phyloP scores from a whole-genome alignment of 2,113 vertebrate genomes.

The Strix uralensis region DNA sequence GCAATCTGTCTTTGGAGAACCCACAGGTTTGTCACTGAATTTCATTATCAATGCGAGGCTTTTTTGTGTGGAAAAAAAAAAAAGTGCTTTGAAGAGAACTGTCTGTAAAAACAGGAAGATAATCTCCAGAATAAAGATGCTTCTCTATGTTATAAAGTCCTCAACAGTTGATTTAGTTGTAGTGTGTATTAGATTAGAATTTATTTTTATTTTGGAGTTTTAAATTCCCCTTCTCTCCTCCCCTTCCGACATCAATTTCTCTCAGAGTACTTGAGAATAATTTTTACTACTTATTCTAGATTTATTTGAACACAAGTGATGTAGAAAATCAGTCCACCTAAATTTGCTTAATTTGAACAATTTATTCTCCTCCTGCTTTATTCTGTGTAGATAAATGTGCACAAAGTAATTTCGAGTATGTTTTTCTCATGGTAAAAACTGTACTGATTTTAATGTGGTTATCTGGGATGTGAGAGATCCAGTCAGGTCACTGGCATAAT shows the following conservation, averaged over 20 bases:
- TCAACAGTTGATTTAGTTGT: neutral
- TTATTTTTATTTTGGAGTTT: neutral
- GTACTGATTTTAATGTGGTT: neutral
- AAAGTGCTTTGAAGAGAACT: neutral
- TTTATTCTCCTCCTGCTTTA: neutral
- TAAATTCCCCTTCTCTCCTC: neutral
- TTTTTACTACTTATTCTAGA: neutral
- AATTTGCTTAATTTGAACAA: neutral
- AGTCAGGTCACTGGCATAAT: neutral
- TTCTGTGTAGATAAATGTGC: neutral
- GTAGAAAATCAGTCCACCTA: neutral
- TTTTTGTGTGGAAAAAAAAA: neutral
- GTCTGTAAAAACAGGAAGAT: neutral
- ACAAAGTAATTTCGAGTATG: neutral
- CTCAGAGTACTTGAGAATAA: neutral
- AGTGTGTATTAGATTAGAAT: neutral
- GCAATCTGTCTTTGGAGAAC: constrained; percentile 24
- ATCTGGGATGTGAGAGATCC: neutral
- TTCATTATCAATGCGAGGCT: neutral
- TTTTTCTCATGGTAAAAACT: neutral
- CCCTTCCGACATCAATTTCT: neutral
- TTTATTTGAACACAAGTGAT: neutral
- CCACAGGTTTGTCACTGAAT: constrained; percentile 41
- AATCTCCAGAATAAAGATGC: neutral
- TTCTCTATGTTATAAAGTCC: neutral